These are phyloP conservation scores for Drosophila micromelanica DNA, from an alignment of 1,140 invertebrate genomes.

Conservation along the genomic window DNA sequence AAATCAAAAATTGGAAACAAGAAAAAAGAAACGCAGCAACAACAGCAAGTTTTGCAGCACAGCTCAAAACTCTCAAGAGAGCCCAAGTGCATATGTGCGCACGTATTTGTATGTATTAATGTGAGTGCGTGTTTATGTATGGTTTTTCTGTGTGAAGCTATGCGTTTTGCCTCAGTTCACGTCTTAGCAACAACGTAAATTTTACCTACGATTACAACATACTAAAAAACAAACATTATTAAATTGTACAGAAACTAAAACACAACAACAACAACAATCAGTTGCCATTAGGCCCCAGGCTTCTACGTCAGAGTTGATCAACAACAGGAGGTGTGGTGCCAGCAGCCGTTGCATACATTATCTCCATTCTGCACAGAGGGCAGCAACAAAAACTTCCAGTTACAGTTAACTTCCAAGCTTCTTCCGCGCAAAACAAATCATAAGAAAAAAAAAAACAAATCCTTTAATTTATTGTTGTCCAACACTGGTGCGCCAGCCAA, in stretches of 20 bases:
- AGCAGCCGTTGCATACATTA: slow-evolving; percentile 1
- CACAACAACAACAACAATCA: slow-evolving; percentile 19
- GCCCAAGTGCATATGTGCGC: slow-evolving; percentile 3
- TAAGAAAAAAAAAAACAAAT: background rate
- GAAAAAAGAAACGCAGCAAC: slow-evolving; percentile 36
- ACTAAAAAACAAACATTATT: slow-evolving; percentile 60
- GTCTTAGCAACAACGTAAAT: slow-evolving; percentile 80
- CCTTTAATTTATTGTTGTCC: slow-evolving; percentile 19
- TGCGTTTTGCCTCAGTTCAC: slow-evolving; percentile 61
- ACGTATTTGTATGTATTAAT: slow-evolving; percentile 15
- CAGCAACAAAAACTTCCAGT: slow-evolving; percentile 47
- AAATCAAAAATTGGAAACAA: slow-evolving; percentile 43
- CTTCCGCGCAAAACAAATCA: slow-evolving; percentile 21
- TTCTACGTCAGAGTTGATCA: slow-evolving; percentile 21
- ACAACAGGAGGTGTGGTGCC: slow-evolving; percentile 14
- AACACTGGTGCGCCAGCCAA: slow-evolving; percentile 35
- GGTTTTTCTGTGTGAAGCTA: slow-evolving; percentile 25
- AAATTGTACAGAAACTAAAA: slow-evolving; percentile 66
- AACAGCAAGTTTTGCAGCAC: slow-evolving; percentile 37
- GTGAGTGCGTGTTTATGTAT: slow-evolving; percentile 28
- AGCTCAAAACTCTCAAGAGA: slow-evolving; percentile 50
- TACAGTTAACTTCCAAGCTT: slow-evolving; percentile 31
- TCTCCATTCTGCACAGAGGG: slow-evolving; percentile 4
- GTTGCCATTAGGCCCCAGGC: slow-evolving; percentile 45
- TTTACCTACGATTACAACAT: slow-evolving; percentile 73